These are phyloP conservation scores for Fistularia commersonii DNA, from an alignment of 2,797 vertebrate species.

Conservation along the genomic window DNA sequence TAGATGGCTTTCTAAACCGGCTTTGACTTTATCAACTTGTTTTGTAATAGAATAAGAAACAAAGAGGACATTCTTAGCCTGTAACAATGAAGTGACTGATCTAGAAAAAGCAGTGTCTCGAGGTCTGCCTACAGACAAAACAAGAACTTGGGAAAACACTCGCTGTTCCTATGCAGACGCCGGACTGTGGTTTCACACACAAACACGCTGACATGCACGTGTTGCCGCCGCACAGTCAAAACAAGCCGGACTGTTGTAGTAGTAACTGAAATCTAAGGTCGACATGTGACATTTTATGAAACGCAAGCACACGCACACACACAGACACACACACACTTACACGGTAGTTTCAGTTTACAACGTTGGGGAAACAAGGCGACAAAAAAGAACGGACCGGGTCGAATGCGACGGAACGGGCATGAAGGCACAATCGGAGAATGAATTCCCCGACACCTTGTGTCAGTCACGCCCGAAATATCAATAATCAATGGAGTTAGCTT, in stretches of 20 bases:
- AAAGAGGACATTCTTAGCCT: slow-evolving; percentile 41
- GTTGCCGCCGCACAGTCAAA: slow-evolving; percentile 41
- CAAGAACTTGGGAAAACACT: slow-evolving; percentile 50
- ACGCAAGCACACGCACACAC: slow-evolving; percentile 6
- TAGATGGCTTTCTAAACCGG: too few species aligned
- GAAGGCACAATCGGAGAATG: too few species aligned
- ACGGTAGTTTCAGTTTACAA: slow-evolving; percentile 22
- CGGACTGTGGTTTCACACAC: slow-evolving; percentile 33
- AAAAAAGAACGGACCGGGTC: slow-evolving; percentile 44
- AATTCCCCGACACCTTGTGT: too few species aligned
- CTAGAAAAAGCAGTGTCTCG: slow-evolving; percentile 37
- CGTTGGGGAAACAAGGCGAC: slow-evolving; percentile 37
- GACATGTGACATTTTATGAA: slow-evolving; percentile 38
- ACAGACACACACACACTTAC: slow-evolving; percentile 10
- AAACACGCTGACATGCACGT: slow-evolving; percentile 15
- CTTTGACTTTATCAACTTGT: slow-evolving; percentile 4
- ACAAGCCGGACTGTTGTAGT: slow-evolving; percentile 36
- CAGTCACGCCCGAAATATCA: too few species aligned
- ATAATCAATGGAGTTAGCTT: too few species aligned
- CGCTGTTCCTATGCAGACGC: slow-evolving; percentile 24
- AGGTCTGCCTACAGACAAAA: slow-evolving; percentile 57
- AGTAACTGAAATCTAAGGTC: slow-evolving; percentile 28
- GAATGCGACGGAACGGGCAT: too few species aligned
- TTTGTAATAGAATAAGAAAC: slow-evolving; percentile 27
- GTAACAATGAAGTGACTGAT: slow-evolving; percentile 47